phyloP scores from a whole-genome alignment of 2,113 vertebrate genomes.

The Bubo scandiacus region DNA sequence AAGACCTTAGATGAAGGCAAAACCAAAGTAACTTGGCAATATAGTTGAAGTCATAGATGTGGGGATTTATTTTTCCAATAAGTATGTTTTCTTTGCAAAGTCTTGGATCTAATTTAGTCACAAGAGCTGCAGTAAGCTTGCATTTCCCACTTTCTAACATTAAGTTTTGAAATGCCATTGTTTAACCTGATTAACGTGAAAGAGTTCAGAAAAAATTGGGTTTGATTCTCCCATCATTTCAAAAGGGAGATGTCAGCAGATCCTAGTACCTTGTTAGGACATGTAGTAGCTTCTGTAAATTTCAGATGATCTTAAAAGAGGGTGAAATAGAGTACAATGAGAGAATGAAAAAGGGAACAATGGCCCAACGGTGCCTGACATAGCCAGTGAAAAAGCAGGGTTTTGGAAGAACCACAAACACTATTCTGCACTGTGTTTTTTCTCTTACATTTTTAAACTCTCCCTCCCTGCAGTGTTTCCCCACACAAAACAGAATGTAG shows the following conservation, averaged over 20 bases:
- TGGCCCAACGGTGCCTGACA: not conserved
- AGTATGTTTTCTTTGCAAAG: not conserved
- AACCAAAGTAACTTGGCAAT: not conserved
- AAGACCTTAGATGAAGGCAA: not conserved
- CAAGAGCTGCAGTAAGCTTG: not conserved
- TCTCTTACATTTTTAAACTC: not conserved
- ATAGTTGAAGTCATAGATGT: not conserved
- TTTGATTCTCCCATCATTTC: not conserved
- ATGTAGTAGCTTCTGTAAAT: not conserved
- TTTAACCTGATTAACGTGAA: not conserved
- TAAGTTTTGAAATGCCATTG: not conserved
- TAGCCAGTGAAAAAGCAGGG: not conserved
- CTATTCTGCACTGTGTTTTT: not conserved
- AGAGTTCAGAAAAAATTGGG: not conserved
- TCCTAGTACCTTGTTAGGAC: not conserved
- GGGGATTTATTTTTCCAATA: not conserved
- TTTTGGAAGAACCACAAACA: not conserved
- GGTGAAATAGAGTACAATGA: not conserved
- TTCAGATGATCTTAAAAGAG: not conserved
- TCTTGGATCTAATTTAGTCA: not conserved
- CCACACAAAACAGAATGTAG: not conserved
- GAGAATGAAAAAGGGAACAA: not conserved
- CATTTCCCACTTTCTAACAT: not conserved
- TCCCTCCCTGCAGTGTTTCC: rapidly evolving
- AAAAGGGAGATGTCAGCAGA: not conserved